Percentiles rank a stretch among this genome's conserved stretches.
These are phyloP conservation scores for Psylliodes chrysocephalus DNA, from an alignment of 2,888 invertebrate genomes.

Conservation along the genomic window DNA sequence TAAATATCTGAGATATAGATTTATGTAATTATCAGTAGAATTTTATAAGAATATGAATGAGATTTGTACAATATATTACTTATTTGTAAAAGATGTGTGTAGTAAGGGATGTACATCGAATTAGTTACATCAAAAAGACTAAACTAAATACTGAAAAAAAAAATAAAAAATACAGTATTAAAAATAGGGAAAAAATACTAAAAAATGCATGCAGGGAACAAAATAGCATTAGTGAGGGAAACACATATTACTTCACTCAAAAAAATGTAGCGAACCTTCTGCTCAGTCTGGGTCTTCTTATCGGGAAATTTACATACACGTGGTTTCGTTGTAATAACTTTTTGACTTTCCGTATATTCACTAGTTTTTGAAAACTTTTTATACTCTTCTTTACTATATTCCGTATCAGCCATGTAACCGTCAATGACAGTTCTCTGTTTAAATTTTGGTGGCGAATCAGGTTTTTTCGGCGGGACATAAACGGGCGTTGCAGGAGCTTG, in stretches of 20 bases:
- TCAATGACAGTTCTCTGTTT: constrained; percentile 67
- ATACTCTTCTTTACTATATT: constrained; percentile 57
- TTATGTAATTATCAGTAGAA: too few species aligned
- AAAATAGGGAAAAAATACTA: constrained; percentile 25
- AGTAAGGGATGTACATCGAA: neutral
- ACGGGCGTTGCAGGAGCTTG: constrained; percentile 64
- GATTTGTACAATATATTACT: constrained; percentile 1
- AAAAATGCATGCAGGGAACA: constrained; percentile 33
- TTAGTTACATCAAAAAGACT: constrained; percentile 13
- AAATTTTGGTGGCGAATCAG: constrained; percentile 67
- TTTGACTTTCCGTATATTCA: constrained; percentile 53
- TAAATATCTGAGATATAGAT: too few species aligned
- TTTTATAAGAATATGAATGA: too few species aligned
- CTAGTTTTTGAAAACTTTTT: constrained; percentile 56
- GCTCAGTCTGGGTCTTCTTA: constrained; percentile 58
- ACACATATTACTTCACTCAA: constrained; percentile 41
- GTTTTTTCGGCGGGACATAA: constrained; percentile 48
- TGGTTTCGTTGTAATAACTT: constrained; percentile 49
- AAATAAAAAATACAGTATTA: too few species aligned
- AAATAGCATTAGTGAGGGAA: constrained; percentile 22
- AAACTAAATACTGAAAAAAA: constrained; percentile 22
- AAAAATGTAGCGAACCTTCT: constrained; percentile 60
- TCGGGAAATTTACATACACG: constrained; percentile 55
- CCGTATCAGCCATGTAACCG: constrained; percentile 74
- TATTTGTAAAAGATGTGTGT: neutral